phyloP scores from a whole-genome alignment of 2,113 vertebrate species.

The Labrus mixtus region DNA sequence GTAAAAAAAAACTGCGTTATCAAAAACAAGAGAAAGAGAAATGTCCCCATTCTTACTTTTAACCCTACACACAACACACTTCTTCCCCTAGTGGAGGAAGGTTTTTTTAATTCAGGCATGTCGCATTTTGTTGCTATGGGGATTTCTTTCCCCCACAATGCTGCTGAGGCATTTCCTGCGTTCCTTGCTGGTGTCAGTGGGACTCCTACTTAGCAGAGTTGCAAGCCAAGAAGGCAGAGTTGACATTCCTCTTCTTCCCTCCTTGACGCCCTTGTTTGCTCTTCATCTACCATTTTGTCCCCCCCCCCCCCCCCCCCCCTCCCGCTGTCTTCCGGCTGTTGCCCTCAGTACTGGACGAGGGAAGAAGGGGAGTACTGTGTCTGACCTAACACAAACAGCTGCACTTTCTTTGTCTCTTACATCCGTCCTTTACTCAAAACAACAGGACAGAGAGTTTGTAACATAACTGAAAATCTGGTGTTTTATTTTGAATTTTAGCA shows the following conservation, averaged over 20 bases:
- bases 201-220: slow-evolving; percentile 22
- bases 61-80: neutral
- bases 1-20: too few relatives aligned
- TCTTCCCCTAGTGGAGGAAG: slow-evolving; percentile 17
- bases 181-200: slow-evolving; percentile 23
- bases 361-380: slow-evolving; percentile 17
- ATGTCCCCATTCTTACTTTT: neutral
- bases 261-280: neutral
- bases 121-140: neutral
- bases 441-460: neutral
- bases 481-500: neutral
- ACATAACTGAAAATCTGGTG: neutral
- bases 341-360: slow-evolving; percentile 35
- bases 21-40: slow-evolving; percentile 2
- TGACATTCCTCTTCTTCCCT: slow-evolving; percentile 38
- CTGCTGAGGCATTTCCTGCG: slow-evolving; percentile 54
- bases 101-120: neutral
- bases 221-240: slow-evolving; percentile 23
- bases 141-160: slow-evolving; percentile 55
- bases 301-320: neutral
- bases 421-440: slow-evolving; percentile 23
- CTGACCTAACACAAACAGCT: slow-evolving; percentile 71
- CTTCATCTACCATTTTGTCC: neutral
- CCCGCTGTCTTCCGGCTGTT: slow-evolving; percentile 34
- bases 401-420: slow-evolving; percentile 49